Percentiles rank a stretch among this genome's conserved stretches.
These are phyloP conservation scores for Deilephila porcellus DNA, from an alignment of 2,888 invertebrate genomes.

Conservation along the genomic window DNA sequence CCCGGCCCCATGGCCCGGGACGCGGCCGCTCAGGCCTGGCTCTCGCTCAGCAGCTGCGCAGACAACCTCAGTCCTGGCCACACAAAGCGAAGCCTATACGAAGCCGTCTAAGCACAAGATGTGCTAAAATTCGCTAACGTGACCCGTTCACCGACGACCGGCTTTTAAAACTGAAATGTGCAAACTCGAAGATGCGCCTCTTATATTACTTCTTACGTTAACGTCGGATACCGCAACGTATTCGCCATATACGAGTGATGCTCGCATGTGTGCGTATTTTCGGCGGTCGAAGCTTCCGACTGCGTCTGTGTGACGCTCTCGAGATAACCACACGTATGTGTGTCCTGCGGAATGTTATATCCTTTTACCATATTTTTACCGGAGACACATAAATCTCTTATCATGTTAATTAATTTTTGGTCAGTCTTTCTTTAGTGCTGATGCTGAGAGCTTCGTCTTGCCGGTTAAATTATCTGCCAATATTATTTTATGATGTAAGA, in stretches of 20 bases:
- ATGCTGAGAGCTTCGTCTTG: slow-evolving; percentile 24
- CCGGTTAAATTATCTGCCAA: slow-evolving; percentile 34
- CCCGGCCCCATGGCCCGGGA: slow-evolving; percentile 81
- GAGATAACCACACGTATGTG: slow-evolving; percentile 46
- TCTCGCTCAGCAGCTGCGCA: slow-evolving; percentile 44
- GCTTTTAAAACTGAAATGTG: slow-evolving; percentile 82
- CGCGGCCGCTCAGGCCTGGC: slow-evolving; percentile 63
- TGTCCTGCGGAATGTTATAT: slow-evolving; percentile 50
- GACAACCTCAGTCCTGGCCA: slow-evolving; percentile 54
- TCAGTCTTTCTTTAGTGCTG: slow-evolving; percentile 38
- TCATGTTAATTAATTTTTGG: slow-evolving; percentile 46
- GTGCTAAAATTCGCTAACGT: slow-evolving; percentile 74
- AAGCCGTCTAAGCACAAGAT: slow-evolving; percentile 62
- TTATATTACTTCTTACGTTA: slow-evolving; percentile 84
- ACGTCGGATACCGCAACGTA: slow-evolving; percentile 81
- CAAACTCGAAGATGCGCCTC: slow-evolving; percentile 83
- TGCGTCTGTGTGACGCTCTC: slow-evolving; percentile 53
- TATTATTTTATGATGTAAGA: slow-evolving; percentile 34
- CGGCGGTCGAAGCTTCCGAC: slow-evolving; percentile 62
- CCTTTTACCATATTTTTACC: slow-evolving; percentile 58
- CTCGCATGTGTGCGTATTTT: slow-evolving; percentile 70
- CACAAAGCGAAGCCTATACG: slow-evolving; percentile 60
- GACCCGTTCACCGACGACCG: slow-evolving; percentile 76
- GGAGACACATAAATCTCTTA: slow-evolving; percentile 44
- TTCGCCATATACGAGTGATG: slow-evolving; percentile 74